phyloP scores from a whole-genome alignment of 2,888 invertebrate species.

The Biston betularia region DNA sequence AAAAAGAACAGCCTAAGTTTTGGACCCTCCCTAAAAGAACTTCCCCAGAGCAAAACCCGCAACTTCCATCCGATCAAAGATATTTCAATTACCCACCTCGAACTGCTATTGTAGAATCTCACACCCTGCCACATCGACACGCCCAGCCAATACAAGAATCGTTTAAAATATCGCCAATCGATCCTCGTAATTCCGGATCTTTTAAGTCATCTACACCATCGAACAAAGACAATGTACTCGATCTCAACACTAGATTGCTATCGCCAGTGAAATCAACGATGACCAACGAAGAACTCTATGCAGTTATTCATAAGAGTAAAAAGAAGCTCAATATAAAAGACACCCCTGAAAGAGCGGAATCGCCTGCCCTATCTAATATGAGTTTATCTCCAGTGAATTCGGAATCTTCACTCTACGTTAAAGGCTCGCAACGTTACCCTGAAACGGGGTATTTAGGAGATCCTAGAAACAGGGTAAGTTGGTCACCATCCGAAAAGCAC shows the following conservation, averaged over 20 bases:
- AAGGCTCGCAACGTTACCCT: conserved; percentile 80
- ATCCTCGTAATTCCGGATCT: conserved; percentile 86
- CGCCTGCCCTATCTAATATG: conserved; percentile 76
- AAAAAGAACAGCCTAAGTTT: conserved; percentile 78
- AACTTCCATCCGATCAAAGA: conserved; percentile 47
- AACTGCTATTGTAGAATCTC: conserved; percentile 48
- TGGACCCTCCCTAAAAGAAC: conserved; percentile 86
- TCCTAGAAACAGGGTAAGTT: conserved; percentile 87
- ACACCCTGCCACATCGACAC: conserved; percentile 47
- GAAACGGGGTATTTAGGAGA: conserved; percentile 88
- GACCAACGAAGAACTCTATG: conserved; percentile 92
- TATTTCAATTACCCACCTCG: conserved; percentile 56
- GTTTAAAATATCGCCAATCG: conserved; percentile 89
- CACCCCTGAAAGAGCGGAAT: conserved; percentile 78
- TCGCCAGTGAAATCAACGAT: conserved; percentile 91
- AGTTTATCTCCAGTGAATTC: conserved; percentile 84
- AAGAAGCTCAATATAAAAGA: conserved; percentile 90
- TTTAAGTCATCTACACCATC: conserved; percentile 91
- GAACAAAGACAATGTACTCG: conserved; percentile 78
- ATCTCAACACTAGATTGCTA: conserved; percentile 82
- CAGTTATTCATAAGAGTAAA: conserved; percentile 92
- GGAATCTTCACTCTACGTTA: conserved; percentile 76
- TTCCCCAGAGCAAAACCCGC: conserved; percentile 51
- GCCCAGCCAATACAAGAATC: conserved; percentile 65
- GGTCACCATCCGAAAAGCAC: conserved; percentile 86